Percentiles rank a stretch among this genome's conserved stretches.
These are phyloP conservation scores for Tanytarsus gracilentus DNA, from an alignment of 2,888 invertebrate species.

Conservation along the genomic window DNA sequence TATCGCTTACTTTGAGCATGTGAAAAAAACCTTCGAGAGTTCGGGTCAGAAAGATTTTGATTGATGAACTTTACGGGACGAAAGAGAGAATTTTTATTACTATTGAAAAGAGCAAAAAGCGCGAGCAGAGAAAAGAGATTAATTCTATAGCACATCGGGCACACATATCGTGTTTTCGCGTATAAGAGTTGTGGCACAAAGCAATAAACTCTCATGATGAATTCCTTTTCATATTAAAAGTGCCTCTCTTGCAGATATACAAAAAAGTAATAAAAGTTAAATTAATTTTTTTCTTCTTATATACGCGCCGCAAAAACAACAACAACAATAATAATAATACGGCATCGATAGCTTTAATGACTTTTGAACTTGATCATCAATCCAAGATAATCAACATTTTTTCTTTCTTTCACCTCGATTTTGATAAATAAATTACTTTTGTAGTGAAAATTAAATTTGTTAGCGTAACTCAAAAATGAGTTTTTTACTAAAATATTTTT, in stretches of 20 bases:
- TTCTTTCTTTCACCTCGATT: no score
- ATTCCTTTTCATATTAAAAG: conserved; percentile 5
- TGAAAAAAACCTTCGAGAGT: no score
- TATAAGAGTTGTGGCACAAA: neutral
- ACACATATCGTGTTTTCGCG: neutral
- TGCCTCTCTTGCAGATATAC: neutral
- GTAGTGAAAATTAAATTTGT: no score
- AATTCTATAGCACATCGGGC: neutral
- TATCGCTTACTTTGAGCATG: no score
- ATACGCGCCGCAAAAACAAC: neutral
- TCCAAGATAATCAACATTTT: neutral
- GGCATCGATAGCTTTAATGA: no score
- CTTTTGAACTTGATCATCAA: neutral
- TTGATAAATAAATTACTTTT: no score
- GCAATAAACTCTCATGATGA: neutral
- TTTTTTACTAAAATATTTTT: no score
- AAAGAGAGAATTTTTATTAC: neutral
- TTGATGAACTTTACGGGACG: conserved; percentile 22
- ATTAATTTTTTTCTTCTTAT: conserved; percentile 1
- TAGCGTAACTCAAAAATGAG: no score
- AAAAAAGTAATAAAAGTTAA: conserved; percentile 13
- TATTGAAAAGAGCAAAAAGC: neutral
- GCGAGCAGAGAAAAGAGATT: conserved; percentile 6
- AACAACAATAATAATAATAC: no score
- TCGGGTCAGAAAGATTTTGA: conserved; percentile 26